Base-by-base conservation (phyloP, 2,888 invertebrate species). In the Marasmarcha lunaedactyla region DNA sequence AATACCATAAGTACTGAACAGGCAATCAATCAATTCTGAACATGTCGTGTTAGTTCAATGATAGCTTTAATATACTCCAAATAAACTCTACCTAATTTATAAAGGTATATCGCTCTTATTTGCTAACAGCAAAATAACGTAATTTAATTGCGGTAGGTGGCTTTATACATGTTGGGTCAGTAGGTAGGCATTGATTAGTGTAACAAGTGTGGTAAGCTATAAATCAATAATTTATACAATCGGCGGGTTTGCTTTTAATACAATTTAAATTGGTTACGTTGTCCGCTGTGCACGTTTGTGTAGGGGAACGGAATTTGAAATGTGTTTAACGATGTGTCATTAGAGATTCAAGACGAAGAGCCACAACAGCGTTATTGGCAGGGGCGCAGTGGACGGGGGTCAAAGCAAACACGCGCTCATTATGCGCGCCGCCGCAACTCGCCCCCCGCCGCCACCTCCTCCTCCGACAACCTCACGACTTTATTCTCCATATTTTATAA, bases 11-110 rank as follows among this genome's bases (percentile, higher is more conserved):
- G 30, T 11, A 11, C 30, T 63, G 61, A 59, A 56, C 59, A 53
- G 55, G 56, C 58, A 62, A 68, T 68, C 66, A 65, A 58, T 69
- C 70, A 70, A 66, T 63, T 61, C 55, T 54, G 55, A 59, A 56
- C 57, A 57, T 61, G 55, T 59, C 60, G 57, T 60, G 58, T 66
- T 63, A 63, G 63, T 64, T 60, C 45, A 57, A 61, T 63, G 57
- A 66, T 66, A 59, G 63, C 55, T 65, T 57, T 51, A 57, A 55
- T 51, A 30, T n/a, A n/a, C 30, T n/a, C 11, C 2, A 30, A 30
- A n/a, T 30, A 3, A 30, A 30, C 30, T 20, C 20, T 20, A 20
- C 7, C 20, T 20, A 5, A 7, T 7, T 9, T 30, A 30, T 30
- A 7, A 10, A 30, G 10, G 5, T 30, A 26, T 40, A 42, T 42